Conservation (phyloP, 2,797 vertebrate species). For the Sus cebifrons region DNA sequence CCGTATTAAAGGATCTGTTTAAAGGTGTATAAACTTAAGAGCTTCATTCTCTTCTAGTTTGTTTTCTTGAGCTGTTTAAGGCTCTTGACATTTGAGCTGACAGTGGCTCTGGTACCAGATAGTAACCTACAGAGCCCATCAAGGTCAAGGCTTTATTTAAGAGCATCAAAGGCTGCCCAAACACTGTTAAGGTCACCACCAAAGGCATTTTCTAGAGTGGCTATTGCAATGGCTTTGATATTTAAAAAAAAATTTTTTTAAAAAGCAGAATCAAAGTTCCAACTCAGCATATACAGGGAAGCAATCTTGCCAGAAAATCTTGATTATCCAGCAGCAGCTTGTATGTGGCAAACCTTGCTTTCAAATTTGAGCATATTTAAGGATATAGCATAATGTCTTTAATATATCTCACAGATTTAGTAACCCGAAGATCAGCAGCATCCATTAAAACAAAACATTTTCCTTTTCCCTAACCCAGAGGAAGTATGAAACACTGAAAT, state of each 20-base stretch:
- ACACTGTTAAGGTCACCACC: not conserved
- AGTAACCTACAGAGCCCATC: conserved; percentile 28
- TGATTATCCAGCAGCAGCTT: not conserved
- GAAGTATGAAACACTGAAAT: conserved; percentile 26
- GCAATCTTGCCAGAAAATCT: not conserved
- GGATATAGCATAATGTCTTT: not conserved
- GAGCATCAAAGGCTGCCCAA: not conserved
- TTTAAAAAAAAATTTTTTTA: not conserved
- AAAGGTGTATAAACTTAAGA: not conserved
- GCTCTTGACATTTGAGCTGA: not conserved
- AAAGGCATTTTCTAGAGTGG: conserved; percentile 25
- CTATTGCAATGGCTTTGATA: not conserved
- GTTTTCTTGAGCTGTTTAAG: not conserved
- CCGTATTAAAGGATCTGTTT: not conserved
- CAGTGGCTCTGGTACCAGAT: not conserved
- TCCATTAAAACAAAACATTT: conserved; percentile 35
- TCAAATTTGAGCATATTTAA: conserved; percentile 60
- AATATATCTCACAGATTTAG: conserved; percentile 11
- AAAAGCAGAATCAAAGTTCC: not conserved
- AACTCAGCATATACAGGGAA: not conserved
- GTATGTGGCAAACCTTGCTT: conserved; percentile 55
- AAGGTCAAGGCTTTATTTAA: not conserved
- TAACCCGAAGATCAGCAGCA: not conserved
- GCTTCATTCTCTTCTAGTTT: conserved; percentile 18
- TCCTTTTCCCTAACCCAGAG: not conserved